A percentile compares a stretch with the other conserved stretches of the same genome.
phyloP scores from a whole-genome alignment of 1,140 invertebrate species.

The Drosophila bipectinata region DNA sequence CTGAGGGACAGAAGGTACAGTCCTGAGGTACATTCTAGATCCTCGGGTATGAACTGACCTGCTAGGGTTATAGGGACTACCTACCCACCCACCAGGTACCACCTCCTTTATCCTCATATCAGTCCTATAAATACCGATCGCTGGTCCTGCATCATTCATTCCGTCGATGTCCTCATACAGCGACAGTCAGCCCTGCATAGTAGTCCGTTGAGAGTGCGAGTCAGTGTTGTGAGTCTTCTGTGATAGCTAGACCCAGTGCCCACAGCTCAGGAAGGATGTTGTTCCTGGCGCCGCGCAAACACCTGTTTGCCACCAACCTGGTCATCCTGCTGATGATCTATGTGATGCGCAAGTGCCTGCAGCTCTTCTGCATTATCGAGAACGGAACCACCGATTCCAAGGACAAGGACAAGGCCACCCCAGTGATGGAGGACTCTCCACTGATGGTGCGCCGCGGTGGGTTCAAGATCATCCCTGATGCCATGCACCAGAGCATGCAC shows the following conservation, averaged over 20 bases:
- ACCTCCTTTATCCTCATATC: background rate
- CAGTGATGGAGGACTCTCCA: constrained; percentile 32
- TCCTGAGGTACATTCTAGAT: constrained; percentile 19
- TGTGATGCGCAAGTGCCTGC: constrained; percentile 71
- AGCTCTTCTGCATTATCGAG: constrained; percentile 76
- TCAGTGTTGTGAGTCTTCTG: constrained; percentile 40
- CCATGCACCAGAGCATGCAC: constrained; percentile 74
- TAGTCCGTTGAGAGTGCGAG: constrained; percentile 17
- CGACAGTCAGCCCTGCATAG: constrained; percentile 21
- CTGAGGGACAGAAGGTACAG: background rate
- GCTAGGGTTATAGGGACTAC: constrained; percentile 21
- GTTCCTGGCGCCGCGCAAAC: constrained; percentile 74
- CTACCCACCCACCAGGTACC: constrained; percentile 27
- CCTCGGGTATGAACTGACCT: background rate
- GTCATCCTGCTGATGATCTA: constrained; percentile 72
- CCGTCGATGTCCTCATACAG: constrained; percentile 53
- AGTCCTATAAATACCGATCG: constrained; percentile 36
- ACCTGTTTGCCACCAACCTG: constrained; percentile 74
- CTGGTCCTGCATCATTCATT: constrained; percentile 43
- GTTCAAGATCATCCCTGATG: constrained; percentile 67
- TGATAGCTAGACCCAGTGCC: constrained; percentile 64
- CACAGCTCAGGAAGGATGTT: constrained; percentile 56
- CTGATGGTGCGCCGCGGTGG: constrained; percentile 36
- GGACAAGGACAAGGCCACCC: constrained; percentile 8
- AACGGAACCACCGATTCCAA: constrained; percentile 45